Evolutionary conservation across 2,113 vertebrate genomes (phyloP).

Genomic region (Epinephelus fuscoguttatus): DNA sequence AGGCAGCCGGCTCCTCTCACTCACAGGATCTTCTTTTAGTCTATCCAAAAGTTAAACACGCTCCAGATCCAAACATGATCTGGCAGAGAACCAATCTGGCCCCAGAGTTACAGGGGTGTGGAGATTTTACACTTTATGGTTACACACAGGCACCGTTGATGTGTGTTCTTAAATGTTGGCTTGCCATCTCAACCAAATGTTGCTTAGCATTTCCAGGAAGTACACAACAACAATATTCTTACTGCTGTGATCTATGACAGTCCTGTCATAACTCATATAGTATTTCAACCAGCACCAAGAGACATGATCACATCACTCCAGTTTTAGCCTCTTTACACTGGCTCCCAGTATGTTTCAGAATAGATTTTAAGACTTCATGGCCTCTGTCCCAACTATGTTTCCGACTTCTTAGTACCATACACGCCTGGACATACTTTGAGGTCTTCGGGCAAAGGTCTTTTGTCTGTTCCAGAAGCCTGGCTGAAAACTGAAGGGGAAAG

Average conservation of each 20-base stretch:
- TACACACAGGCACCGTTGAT: slow-evolving; percentile 3
- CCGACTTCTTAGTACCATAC: too few relatives aligned
- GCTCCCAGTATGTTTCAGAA: too few relatives aligned
- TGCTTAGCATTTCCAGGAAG: neutral
- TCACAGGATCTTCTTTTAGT: slow-evolving; percentile 25
- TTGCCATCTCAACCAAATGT: slow-evolving; percentile 21
- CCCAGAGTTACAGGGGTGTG: neutral
- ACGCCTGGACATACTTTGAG: too few relatives aligned
- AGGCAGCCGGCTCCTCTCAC: slow-evolving; percentile 36
- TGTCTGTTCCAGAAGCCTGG: too few relatives aligned
- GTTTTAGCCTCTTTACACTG: too few relatives aligned
- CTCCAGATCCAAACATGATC: neutral
- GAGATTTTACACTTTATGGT: slow-evolving; percentile 23
- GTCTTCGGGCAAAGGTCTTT: too few relatives aligned
- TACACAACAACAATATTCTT: neutral
- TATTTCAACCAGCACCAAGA: neutral
- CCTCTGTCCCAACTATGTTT: too few relatives aligned
- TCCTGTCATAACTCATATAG: neutral
- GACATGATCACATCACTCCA: too few relatives aligned
- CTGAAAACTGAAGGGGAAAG: too few relatives aligned
- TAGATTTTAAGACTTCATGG: too few relatives aligned
- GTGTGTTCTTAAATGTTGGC: neutral
- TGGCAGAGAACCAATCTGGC: neutral
- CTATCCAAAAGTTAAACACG: slow-evolving; percentile 9
- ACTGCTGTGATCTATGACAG: neutral